Conservation (phyloP, 2,113 vertebrate genomes). For the Cyprinus carpio region DNA sequence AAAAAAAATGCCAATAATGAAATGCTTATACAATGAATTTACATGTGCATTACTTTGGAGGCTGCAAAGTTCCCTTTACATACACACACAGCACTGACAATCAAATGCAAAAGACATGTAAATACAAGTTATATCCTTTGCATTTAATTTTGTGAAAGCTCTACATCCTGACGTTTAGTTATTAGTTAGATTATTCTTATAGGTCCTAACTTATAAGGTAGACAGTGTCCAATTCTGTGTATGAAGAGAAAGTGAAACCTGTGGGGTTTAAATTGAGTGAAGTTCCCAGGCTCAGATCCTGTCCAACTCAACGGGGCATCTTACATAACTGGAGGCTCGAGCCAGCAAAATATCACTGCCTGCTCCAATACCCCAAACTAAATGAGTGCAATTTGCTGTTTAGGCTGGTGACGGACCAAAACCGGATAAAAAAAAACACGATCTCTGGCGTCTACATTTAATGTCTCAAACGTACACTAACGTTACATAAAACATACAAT, state of each 20-base stretch:
- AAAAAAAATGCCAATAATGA: neutral
- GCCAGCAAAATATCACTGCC: neutral
- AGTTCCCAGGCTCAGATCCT: constrained; percentile 52
- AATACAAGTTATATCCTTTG: neutral
- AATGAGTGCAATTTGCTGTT: neutral
- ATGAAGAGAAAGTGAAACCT: neutral
- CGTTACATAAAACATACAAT: neutral
- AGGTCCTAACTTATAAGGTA: neutral
- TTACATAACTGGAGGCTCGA: constrained; percentile 20
- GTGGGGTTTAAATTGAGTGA: neutral
- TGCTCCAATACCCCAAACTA: neutral
- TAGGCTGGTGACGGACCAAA: neutral
- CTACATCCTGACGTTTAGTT: neutral
- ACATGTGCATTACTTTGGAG: constrained; percentile 1
- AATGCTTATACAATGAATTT: neutral
- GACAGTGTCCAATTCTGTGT: neutral
- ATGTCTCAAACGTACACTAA: neutral
- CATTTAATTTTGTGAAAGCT: neutral
- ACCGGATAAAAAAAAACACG: neutral
- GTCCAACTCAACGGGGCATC: neutral
- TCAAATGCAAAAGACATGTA: neutral
- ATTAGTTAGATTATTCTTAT: neutral
- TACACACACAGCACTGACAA: neutral
- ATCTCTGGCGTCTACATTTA: neutral
- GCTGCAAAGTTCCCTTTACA: too few relatives aligned